phyloP scores from a whole-genome alignment of 2,888 invertebrate species.

The Mythimna lalbum region DNA sequence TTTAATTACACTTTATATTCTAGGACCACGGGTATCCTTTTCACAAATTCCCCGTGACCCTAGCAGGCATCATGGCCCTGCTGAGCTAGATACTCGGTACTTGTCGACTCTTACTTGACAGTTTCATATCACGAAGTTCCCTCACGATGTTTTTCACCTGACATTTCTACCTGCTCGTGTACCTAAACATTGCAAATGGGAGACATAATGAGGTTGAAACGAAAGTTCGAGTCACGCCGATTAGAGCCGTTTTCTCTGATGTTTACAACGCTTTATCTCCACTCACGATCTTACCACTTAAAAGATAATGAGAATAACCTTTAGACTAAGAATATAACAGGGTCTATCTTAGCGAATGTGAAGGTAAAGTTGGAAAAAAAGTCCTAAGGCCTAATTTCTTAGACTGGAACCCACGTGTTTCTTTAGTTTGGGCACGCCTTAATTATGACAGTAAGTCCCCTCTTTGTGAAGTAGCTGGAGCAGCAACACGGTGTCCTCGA shows the following conservation, averaged over 20 bases:
- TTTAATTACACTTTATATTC: no score
- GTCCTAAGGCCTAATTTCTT: no score
- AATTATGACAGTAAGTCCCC: no score
- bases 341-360: neutral
- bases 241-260: conserved; percentile 41
- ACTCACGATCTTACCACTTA: conserved; percentile 47
- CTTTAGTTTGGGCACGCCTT: no score
- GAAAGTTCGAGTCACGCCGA: conserved; percentile 54
- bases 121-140: neutral
- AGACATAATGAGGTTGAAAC: conserved; percentile 33
- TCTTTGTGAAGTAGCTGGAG: no score
- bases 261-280: conserved; percentile 16
- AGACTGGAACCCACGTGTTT: no score
- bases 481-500: no score
- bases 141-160: conserved; percentile 28
- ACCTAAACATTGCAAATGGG: conserved; percentile 38
- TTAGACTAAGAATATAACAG: conserved; percentile 4
- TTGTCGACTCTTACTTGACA: no score
- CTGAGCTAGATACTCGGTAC: no score
- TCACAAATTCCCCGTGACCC: no score
- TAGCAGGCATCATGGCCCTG: no score
- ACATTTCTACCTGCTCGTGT: conserved; percentile 22
- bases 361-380: neutral
- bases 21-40: no score
- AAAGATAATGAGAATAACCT: conserved; percentile 48